A percentile compares a stretch with the other conserved stretches of the same genome.
These are phyloP conservation scores for Cavia aperea DNA, from an alignment of 2,113 vertebrate species.

Conservation along the genomic window DNA sequence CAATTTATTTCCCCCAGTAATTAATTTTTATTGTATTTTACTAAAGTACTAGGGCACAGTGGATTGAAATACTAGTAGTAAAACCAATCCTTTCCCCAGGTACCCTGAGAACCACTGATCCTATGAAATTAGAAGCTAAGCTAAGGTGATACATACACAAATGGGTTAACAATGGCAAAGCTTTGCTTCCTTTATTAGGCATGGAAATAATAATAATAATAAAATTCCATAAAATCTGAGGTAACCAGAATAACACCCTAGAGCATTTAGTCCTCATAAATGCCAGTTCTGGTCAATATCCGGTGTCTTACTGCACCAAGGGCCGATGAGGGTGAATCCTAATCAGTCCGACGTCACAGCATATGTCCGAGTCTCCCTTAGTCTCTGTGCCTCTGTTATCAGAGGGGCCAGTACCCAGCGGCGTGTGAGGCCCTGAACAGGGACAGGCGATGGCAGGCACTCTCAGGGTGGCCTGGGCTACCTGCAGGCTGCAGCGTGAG, in stretches of 20 bases:
- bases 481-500: not conserved
- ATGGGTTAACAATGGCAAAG: not conserved
- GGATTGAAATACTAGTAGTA: not conserved
- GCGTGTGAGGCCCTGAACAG: not conserved
- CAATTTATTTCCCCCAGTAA: not conserved
- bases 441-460: not conserved
- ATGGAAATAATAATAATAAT: not conserved
- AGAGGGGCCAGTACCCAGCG: not conserved
- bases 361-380: not conserved
- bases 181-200: not conserved
- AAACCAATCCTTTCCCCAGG: not conserved
- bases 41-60: not conserved
- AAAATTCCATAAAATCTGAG: not conserved
- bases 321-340: too few relatives aligned
- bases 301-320: not conserved
- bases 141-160: not conserved
- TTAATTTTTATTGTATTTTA: slow-evolving; percentile 12
- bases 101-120: not conserved
- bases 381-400: not conserved
- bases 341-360: not conserved
- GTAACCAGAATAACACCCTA: not conserved
- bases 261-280: not conserved
- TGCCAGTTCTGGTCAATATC: not conserved
- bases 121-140: not conserved
- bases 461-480: too few relatives aligned